Evolutionary conservation across 2,113 vertebrate species (phyloP).

Genomic region (Zapus hudsonius): DNA sequence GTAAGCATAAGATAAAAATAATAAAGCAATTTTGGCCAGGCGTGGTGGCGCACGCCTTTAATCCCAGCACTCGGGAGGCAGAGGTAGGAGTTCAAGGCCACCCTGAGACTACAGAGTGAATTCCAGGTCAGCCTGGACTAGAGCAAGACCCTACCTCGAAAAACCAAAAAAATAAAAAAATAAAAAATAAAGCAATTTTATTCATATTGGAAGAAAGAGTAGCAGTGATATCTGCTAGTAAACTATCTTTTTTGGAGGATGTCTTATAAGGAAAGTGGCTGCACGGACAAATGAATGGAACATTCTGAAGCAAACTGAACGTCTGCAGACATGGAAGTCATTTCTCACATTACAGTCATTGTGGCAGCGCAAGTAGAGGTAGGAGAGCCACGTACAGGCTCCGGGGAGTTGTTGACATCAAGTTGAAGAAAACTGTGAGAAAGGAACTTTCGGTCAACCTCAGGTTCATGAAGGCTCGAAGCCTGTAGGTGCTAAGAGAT

Average conservation of each 20-base stretch:
- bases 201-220: background rate
- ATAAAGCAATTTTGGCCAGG: constrained; percentile 27
- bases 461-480: background rate
- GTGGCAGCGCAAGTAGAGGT: background rate
- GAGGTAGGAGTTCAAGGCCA: no score
- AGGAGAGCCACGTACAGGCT: background rate
- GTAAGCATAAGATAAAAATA: background rate
- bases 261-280: background rate
- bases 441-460: background rate
- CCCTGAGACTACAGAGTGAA: no score
- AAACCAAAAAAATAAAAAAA: no score
- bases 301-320: constrained; percentile 2
- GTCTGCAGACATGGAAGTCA: background rate
- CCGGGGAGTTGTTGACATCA: background rate
- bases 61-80: no score
- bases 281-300: background rate
- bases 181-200: constrained; percentile 39
- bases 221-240: background rate
- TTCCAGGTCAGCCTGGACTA: no score
- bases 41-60: no score
- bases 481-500: background rate
- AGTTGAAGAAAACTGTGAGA: background rate
- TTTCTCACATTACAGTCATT: constrained; percentile 1
- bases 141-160: no score
- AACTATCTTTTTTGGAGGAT: background rate